phyloP scores from a whole-genome alignment of 2,113 vertebrate genomes.

The Hydrolagus affinis region DNA sequence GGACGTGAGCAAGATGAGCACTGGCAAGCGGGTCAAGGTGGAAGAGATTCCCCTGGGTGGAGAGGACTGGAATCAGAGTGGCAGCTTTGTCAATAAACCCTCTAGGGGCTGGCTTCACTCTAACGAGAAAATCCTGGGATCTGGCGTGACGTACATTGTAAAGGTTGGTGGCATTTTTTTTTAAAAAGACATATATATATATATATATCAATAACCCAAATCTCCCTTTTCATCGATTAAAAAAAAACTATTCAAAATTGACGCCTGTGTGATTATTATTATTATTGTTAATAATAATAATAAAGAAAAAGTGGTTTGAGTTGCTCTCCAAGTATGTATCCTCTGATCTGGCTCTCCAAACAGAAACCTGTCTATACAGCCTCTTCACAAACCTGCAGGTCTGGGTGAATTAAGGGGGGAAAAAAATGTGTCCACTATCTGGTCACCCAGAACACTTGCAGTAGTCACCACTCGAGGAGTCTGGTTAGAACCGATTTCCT shows the following conservation, averaged over 20 bases:
- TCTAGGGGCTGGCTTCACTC: conserved; percentile 78
- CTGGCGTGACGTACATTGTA: conserved; percentile 90
- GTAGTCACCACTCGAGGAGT: background rate
- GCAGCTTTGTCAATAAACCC: conserved; percentile 66
- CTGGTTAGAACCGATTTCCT: background rate
- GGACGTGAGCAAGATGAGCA: conserved; percentile 65
- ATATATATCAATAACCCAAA: too few species aligned
- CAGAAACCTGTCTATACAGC: background rate
- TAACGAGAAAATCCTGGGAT: conserved; percentile 88
- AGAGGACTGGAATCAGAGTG: conserved; percentile 70
- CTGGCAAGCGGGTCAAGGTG: conserved; percentile 66
- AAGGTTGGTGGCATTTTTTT: conserved; percentile 74
- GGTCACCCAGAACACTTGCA: background rate
- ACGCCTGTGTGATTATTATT: background rate
- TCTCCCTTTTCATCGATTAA: too few species aligned
- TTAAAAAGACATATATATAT: too few species aligned
- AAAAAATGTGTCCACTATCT: too few species aligned
- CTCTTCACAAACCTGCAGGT: background rate
- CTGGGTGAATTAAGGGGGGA: too few species aligned
- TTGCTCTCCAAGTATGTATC: background rate
- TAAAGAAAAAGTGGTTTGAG: background rate
- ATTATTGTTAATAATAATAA: background rate
- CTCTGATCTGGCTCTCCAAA: background rate
- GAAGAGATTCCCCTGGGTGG: conserved; percentile 62
- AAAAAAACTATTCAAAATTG: background rate